These are phyloP conservation scores for Chloropsis hardwickii DNA, from an alignment of 2,113 vertebrate species.

Conservation along the genomic window DNA sequence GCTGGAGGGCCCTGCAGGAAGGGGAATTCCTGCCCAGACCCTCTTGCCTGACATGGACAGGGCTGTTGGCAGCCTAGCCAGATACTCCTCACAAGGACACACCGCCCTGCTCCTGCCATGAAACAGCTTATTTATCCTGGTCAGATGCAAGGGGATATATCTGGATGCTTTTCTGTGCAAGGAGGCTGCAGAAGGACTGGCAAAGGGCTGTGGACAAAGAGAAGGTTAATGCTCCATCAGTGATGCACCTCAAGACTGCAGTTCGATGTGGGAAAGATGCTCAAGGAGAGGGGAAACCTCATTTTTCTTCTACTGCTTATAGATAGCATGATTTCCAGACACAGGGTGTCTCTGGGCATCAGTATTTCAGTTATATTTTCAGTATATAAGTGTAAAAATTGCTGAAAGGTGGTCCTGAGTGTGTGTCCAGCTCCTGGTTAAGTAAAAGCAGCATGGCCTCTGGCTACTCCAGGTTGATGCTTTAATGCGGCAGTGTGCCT, in stretches of 20 bases:
- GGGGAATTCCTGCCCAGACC: background rate
- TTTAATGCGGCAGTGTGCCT: too few species aligned
- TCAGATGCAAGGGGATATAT: background rate
- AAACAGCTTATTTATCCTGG: background rate
- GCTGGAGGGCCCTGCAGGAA: background rate
- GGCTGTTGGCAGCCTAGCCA: background rate
- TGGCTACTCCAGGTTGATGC: background rate
- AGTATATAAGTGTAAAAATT: background rate
- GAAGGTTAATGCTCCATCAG: accelerated
- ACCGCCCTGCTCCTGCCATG: background rate
- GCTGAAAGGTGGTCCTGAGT: background rate
- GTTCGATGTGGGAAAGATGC: accelerated
- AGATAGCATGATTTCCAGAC: background rate
- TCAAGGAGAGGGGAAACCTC: background rate
- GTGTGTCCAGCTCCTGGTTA: background rate
- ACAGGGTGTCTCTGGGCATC: background rate
- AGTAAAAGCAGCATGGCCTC: background rate
- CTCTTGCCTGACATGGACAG: background rate
- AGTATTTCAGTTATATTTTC: background rate
- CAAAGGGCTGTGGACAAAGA: background rate
- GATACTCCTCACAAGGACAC: background rate
- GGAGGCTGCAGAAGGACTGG: background rate
- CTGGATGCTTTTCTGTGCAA: background rate
- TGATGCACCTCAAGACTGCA: background rate
- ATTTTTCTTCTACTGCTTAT: background rate